phyloP scores from a whole-genome alignment of 30 jellyfish, hydroid and myxozoan species.

The Chironex yamaguchii region DNA sequence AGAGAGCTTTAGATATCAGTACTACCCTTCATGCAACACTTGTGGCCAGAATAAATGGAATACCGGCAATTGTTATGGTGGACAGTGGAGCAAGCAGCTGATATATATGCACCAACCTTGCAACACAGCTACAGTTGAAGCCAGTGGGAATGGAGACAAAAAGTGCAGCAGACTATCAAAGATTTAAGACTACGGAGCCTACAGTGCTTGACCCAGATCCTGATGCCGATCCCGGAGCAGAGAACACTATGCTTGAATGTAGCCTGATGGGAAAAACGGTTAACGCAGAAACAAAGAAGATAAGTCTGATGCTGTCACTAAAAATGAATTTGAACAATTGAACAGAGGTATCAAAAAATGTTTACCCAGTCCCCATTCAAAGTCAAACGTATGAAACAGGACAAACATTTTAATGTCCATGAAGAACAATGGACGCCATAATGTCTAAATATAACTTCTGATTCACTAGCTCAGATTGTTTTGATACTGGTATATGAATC shows the following conservation, averaged over 20 bases:
- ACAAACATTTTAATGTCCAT: too few species aligned
- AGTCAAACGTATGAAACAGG: too few species aligned
- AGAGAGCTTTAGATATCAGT: constrained; percentile 10
- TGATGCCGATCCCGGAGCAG: constrained; percentile 75
- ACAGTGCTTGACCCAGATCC: constrained; percentile 68
- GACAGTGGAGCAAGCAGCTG: constrained; percentile 23
- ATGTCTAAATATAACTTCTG: too few species aligned
- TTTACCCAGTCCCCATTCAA: too few species aligned
- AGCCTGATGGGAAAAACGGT: constrained; percentile 51
- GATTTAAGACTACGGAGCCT: constrained; percentile 67
- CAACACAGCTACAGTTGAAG: constrained; percentile 4
- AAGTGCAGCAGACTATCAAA: constrained; percentile 55
- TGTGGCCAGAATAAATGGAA: background rate
- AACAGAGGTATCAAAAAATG: too few species aligned
- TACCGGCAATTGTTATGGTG: constrained; percentile 1
- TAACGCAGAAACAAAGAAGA: constrained; percentile 39
- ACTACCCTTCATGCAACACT: constrained; percentile 22
- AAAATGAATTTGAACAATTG: constrained; percentile 58
- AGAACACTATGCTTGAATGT: constrained; percentile 69
- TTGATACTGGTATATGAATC: too few species aligned
- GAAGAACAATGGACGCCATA: too few species aligned
- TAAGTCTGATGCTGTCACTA: constrained; percentile 38
- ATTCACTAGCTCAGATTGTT: too few species aligned
- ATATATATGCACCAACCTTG: constrained; percentile 16
- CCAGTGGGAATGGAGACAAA: background rate